phyloP scores from a whole-genome alignment of 2,888 invertebrate species.

The Sipha maydis region DNA sequence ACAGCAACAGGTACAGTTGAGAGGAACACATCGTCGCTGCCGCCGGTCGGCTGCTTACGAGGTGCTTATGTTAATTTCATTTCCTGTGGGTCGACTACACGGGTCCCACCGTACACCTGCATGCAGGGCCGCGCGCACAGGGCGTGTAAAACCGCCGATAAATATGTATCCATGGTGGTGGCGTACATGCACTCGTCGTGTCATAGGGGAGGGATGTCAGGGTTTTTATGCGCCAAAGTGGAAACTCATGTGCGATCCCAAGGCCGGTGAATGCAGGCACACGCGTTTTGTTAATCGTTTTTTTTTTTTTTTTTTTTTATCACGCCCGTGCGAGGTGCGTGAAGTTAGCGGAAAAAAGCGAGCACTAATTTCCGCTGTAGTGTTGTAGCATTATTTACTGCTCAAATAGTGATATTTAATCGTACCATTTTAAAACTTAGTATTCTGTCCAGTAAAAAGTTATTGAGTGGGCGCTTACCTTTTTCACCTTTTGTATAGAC shows the following conservation, averaged over 20 bases:
- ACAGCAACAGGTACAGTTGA: slow-evolving; percentile 48
- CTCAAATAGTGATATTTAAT: too few species aligned
- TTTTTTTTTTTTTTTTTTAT: not conserved
- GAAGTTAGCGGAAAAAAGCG: too few species aligned
- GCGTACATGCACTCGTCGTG: not conserved
- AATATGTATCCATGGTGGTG: not conserved
- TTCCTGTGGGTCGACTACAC: slow-evolving; percentile 41
- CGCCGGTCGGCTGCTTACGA: not conserved
- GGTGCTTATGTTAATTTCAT: slow-evolving; percentile 22
- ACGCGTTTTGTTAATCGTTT: not conserved
- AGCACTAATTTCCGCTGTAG: too few species aligned
- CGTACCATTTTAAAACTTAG: too few species aligned
- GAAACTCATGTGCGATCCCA: not conserved
- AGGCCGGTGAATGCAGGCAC: not conserved
- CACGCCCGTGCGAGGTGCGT: not conserved
- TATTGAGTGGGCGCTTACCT: too few species aligned
- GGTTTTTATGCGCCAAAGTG: not conserved
- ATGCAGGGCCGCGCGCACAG: slow-evolving; percentile 46
- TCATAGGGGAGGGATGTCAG: slow-evolving; percentile 30
- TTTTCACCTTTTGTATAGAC: too few species aligned
- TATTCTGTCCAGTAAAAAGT: too few species aligned
- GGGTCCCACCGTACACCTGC: slow-evolving; percentile 9
- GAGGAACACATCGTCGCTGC: not conserved
- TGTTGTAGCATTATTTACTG: too few species aligned
- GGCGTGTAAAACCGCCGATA: slow-evolving; percentile 43